These are phyloP conservation scores for Eupsittula cactorum DNA, from an alignment of 2,113 vertebrate genomes.

Conservation along the genomic window DNA sequence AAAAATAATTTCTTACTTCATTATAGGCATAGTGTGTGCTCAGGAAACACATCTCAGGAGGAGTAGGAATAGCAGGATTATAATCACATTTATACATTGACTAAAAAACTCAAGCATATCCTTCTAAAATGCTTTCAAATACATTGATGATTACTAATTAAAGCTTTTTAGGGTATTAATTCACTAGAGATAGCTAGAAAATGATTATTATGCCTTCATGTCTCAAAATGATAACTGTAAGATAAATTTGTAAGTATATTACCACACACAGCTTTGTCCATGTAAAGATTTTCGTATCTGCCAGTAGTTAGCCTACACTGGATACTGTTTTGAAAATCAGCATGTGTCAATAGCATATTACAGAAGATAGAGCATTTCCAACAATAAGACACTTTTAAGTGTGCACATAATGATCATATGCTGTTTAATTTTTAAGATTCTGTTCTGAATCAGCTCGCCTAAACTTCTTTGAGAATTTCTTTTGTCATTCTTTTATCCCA, in stretches of 20 bases:
- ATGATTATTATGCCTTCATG: neutral
- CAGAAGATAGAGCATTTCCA: neutral
- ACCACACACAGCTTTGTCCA: neutral
- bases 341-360: neutral
- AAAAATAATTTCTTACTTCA: neutral
- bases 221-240: constrained; percentile 30
- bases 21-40: neutral
- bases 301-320: neutral
- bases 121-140: neutral
- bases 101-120: neutral
- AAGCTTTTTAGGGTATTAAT: neutral
- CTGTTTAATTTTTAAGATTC: neutral
- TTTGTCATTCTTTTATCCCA: neutral
- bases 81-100: neutral
- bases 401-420: neutral
- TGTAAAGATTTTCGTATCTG: constrained; percentile 8
- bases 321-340: constrained; percentile 14
- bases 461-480: neutral
- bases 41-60: neutral
- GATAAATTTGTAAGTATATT: constrained; percentile 10
- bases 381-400: neutral
- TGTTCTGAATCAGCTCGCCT: neutral
- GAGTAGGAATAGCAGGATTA: neutral
- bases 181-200: neutral
- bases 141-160: neutral